These are phyloP conservation scores for Eilema griseolum DNA, from an alignment of 2,888 invertebrate genomes.

Conservation along the genomic window DNA sequence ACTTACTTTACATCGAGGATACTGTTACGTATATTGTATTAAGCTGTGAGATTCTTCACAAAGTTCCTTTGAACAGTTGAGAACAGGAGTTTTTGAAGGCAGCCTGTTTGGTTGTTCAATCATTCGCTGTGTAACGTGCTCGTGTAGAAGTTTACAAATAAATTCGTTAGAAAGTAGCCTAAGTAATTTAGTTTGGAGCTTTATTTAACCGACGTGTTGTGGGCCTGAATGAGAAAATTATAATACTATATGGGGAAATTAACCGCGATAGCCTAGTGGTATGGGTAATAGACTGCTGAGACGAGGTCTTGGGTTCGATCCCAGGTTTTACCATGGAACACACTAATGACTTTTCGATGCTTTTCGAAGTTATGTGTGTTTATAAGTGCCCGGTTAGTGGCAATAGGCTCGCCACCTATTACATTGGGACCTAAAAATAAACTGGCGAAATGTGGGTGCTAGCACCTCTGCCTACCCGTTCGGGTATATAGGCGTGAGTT, in stretches of 20 bases:
- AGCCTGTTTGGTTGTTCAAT: slow-evolving; percentile 65
- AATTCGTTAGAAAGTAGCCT: slow-evolving; percentile 59
- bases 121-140: slow-evolving; percentile 62
- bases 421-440: too few relatives aligned
- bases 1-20: slow-evolving; percentile 47
- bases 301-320: too few relatives aligned
- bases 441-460: too few relatives aligned
- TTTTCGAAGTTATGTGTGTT: too few relatives aligned
- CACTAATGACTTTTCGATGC: too few relatives aligned
- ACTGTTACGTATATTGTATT: slow-evolving; percentile 32
- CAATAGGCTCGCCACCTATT: too few relatives aligned
- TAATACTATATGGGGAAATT: slow-evolving; percentile 14
- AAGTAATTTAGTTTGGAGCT: slow-evolving; percentile 61
- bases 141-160: slow-evolving; percentile 62
- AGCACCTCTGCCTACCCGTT: too few relatives aligned
- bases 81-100: slow-evolving; percentile 64
- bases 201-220: slow-evolving; percentile 55
- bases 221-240: slow-evolving; percentile 36
- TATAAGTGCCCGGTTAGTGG: too few relatives aligned
- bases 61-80: slow-evolving; percentile 58
- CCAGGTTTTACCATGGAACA: too few relatives aligned
- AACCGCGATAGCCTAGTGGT: too few relatives aligned
- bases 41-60: slow-evolving; percentile 55
- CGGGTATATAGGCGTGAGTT: too few relatives aligned
- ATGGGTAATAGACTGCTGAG: too few relatives aligned